These are phyloP conservation scores for Himalopsyche kuldschensis DNA, from an alignment of 2,888 invertebrate genomes.

Conservation along the genomic window DNA sequence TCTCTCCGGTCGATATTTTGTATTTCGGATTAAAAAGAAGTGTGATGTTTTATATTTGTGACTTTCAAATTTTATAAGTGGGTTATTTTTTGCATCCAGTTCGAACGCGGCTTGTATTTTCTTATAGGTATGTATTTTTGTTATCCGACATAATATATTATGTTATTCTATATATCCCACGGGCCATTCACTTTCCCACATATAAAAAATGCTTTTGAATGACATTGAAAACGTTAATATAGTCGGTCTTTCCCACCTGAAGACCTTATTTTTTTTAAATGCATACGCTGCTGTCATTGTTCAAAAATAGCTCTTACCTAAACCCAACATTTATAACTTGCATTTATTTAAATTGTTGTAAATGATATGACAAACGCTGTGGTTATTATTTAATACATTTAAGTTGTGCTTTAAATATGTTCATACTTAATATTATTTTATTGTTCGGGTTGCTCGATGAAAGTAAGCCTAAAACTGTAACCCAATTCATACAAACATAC, in stretches of 20 bases:
- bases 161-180: not conserved
- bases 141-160: not conserved
- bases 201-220: not conserved
- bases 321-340: not conserved
- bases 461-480: not conserved
- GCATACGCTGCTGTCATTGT: not conserved
- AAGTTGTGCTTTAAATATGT: not conserved
- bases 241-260: not conserved
- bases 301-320: not conserved
- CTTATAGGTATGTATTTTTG: not conserved
- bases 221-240: not conserved
- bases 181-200: not conserved
- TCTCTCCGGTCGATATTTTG: not conserved
- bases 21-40: not conserved
- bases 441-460: not conserved
- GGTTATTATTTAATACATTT: not conserved
- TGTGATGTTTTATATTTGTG: not conserved
- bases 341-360: not conserved
- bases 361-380: not conserved
- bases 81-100: not conserved
- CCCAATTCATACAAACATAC: not conserved
- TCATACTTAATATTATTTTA: not conserved
- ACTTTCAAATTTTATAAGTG: not conserved
- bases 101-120: not conserved
- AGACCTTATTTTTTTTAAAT: not conserved